These are phyloP conservation scores for Psix sp. DNA, from an alignment of 1,140 invertebrate genomes.

Conservation along the genomic window DNA sequence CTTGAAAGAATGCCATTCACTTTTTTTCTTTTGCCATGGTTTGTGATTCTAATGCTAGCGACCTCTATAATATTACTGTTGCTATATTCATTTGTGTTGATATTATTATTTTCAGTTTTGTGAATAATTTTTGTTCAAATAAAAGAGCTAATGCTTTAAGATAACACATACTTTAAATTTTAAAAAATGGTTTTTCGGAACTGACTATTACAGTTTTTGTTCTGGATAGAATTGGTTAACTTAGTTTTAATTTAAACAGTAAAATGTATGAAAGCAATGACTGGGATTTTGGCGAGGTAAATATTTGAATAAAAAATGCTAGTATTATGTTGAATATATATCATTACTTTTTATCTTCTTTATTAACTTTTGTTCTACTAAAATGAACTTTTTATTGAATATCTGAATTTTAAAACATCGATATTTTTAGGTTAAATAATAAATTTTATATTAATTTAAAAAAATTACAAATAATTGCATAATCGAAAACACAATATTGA, in stretches of 20 bases:
- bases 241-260: not conserved
- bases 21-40: too few relatives aligned
- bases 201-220: not conserved
- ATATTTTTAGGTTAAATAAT: not conserved
- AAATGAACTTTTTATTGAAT: too few relatives aligned
- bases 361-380: conserved; percentile 2
- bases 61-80: too few relatives aligned
- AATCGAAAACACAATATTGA: too few relatives aligned
- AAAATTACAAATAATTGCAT: too few relatives aligned
- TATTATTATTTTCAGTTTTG: too few relatives aligned
- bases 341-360: not conserved
- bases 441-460: not conserved
- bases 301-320: conserved; percentile 16
- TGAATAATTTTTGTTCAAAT: not conserved
- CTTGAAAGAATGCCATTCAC: too few relatives aligned
- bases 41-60: too few relatives aligned
- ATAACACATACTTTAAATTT: not conserved
- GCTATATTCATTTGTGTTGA: conserved; percentile 1
- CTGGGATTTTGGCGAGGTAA: conserved; percentile 21
- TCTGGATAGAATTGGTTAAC: too few relatives aligned
- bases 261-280: conserved; percentile 25
- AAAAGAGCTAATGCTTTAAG: not conserved
- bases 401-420: not conserved
- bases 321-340: conserved; percentile 1
- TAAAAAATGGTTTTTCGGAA: not conserved